These are phyloP conservation scores for Latrodectus elegans DNA, from an alignment of 2,888 invertebrate species.

Conservation along the genomic window DNA sequence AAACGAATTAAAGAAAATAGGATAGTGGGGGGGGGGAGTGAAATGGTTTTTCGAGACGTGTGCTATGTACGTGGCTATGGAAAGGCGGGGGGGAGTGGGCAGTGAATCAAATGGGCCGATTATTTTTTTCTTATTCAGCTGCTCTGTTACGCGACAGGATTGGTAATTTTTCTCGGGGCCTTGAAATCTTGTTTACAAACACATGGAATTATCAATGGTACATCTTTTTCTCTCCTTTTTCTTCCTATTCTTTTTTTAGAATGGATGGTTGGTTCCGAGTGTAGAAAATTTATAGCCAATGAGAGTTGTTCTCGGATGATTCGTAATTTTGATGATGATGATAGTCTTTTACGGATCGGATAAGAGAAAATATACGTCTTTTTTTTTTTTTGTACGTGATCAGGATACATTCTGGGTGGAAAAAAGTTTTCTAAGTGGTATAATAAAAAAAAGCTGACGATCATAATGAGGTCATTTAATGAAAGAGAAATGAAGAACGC, in stretches of 20 bases:
- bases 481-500: not conserved
- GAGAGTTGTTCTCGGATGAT: not conserved
- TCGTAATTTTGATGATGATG: not conserved
- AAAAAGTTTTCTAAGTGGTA: not conserved
- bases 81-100: not conserved
- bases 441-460: not conserved
- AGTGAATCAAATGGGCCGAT: slow-evolving; percentile 1
- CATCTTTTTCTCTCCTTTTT: not conserved
- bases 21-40: not conserved
- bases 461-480: slow-evolving; percentile 1
- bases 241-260: not conserved
- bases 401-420: slow-evolving; percentile 9
- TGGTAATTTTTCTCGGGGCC: slow-evolving; percentile 25
- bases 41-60: not conserved
- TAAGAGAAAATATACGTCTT: slow-evolving; percentile 11
- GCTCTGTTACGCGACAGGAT: slow-evolving; percentile 39
- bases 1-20: not conserved
- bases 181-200: slow-evolving; percentile 57
- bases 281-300: not conserved
- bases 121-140: slow-evolving; percentile 23
- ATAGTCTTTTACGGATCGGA: not conserved
- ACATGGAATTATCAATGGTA: slow-evolving; percentile 9
- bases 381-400: slow-evolving; percentile 26
- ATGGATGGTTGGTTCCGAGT: not conserved
- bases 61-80: not conserved